Conservation (phyloP, 2,113 vertebrate genomes). For the Cygnus buccinator region DNA sequence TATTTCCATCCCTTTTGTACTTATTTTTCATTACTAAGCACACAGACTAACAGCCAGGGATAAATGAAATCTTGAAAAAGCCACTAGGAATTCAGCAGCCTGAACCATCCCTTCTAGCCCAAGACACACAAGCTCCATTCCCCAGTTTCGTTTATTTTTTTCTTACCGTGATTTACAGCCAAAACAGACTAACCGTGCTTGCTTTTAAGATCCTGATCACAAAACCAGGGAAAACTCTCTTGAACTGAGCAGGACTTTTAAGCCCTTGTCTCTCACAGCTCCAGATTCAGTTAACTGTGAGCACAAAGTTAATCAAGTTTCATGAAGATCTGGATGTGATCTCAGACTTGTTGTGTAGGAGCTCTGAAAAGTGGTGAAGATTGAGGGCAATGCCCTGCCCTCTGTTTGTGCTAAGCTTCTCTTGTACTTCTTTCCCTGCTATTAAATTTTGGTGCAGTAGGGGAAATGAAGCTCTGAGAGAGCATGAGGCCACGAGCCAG, state of each 20-base stretch:
- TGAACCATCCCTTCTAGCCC: slow-evolving; percentile 42
- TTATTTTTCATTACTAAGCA: slow-evolving; percentile 64
- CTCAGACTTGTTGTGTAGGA: background rate
- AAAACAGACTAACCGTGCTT: slow-evolving; percentile 52
- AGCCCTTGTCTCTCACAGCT: background rate
- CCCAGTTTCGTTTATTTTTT: slow-evolving; percentile 13
- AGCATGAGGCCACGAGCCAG: background rate
- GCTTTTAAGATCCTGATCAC: slow-evolving; percentile 21
- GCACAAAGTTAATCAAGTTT: slow-evolving; percentile 15
- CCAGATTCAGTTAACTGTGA: slow-evolving; percentile 8
- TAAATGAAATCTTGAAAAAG: slow-evolving; percentile 76
- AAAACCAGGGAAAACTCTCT: slow-evolving; percentile 21
- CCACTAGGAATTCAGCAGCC: slow-evolving; percentile 68
- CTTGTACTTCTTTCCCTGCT: background rate
- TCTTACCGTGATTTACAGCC: slow-evolving; percentile 40
- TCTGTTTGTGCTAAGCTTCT: background rate
- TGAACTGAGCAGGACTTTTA: background rate
- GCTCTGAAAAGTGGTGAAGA: background rate
- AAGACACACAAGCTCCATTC: slow-evolving; percentile 43
- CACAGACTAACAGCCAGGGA: slow-evolving; percentile 62
- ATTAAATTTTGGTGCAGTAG: background rate
- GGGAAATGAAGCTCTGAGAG: background rate
- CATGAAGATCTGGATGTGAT: background rate
- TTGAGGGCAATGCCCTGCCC: background rate
- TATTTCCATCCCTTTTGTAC: slow-evolving; percentile 61